Conservation (phyloP, 1,140 invertebrate genomes). For the Trypoxylus dichotomus region DNA sequence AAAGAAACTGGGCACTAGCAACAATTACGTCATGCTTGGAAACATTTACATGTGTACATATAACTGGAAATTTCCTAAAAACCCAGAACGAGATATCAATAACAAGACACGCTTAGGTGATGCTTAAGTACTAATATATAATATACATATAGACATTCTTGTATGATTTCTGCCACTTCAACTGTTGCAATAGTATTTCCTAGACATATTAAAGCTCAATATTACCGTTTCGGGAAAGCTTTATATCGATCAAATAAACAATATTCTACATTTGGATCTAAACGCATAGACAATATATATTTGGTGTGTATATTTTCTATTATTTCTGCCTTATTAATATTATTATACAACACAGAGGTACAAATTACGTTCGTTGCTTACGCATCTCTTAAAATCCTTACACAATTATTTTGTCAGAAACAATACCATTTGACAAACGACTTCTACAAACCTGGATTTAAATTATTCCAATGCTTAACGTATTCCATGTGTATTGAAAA, state of each 20-base stretch:
- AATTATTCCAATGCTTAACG: not conserved
- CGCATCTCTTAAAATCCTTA: not conserved
- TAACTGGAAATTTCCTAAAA: not conserved
- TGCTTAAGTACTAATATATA: conserved; percentile 32
- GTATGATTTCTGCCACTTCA: not conserved
- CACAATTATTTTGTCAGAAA: conserved; percentile 3
- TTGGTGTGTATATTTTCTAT: conserved; percentile 29
- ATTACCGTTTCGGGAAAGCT: no score
- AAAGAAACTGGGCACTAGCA: not conserved
- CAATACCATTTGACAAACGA: not conserved
- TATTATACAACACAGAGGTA: not conserved
- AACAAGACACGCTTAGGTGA: conserved; percentile 44
- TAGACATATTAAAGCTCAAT: conserved; percentile 37
- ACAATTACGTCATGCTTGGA: not conserved
- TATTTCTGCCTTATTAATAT: not conserved
- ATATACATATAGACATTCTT: not conserved
- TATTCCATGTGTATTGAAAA: not conserved
- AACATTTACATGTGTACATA: conserved; percentile 20
- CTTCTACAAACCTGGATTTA: not conserved
- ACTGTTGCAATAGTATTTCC: not conserved
- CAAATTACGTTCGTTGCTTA: conserved; percentile 26
- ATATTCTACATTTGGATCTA: not conserved
- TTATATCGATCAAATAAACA: no score
- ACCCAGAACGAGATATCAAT: conserved; percentile 28
- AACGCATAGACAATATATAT: not conserved